Evolutionary conservation across 2,888 invertebrate species (phyloP).

Genomic region (Odontothrips loti): DNA sequence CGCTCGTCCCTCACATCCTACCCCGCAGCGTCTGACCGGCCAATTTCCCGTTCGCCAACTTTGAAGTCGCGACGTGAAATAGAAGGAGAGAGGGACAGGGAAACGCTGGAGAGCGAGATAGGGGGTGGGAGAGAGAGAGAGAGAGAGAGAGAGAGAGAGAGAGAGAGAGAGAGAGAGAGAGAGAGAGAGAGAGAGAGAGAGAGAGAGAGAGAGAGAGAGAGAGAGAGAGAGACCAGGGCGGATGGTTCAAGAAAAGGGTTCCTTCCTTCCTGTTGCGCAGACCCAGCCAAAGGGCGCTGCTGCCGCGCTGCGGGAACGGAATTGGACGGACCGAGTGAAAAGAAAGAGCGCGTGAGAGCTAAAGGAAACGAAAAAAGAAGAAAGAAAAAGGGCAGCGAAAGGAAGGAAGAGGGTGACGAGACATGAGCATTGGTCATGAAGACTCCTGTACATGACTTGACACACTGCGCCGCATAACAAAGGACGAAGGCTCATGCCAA

Average conservation of each 20-base stretch:
- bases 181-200: background rate
- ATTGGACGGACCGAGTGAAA: background rate
- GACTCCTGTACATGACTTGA: no score
- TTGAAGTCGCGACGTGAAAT: background rate
- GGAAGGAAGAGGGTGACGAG: background rate
- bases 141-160: background rate
- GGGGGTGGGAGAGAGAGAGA: background rate
- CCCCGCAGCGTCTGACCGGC: background rate
- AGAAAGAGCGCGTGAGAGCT: background rate
- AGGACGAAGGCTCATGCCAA: no score
- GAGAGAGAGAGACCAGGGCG: background rate
- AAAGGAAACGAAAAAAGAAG: background rate
- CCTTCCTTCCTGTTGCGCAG: background rate
- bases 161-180: background rate
- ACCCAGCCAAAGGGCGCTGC: background rate
- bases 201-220: background rate
- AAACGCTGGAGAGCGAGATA: no score
- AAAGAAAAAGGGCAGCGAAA: background rate
- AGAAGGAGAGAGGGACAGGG: background rate
- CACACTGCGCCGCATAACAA: no score
- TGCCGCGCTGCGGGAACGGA: no score
- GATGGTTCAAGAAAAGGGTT: background rate
- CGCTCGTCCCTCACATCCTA: no score
- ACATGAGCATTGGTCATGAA: no score
- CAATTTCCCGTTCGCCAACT: background rate